A percentile compares a stretch with the other conserved stretches of the same genome.
Evolutionary conservation across 2,797 vertebrate genomes (phyloP).

Genomic region (Rhincodon typus): DNA sequence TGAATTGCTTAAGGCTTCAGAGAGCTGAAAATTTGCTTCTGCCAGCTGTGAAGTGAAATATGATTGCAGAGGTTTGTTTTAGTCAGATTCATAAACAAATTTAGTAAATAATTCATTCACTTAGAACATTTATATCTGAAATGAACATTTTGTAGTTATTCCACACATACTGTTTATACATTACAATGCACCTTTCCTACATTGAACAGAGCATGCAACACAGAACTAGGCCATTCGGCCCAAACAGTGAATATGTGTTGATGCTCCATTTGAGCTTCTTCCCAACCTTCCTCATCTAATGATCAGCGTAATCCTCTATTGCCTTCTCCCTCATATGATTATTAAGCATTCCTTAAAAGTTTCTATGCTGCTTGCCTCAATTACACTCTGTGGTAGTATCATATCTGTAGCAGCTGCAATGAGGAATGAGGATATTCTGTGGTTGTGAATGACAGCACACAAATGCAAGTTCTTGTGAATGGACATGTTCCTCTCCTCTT

Average conservation of each 20-base stretch:
- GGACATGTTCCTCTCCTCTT: not conserved
- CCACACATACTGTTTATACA: not conserved
- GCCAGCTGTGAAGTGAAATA: not conserved
- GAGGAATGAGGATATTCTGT: too few relatives aligned
- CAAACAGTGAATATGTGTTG: too few relatives aligned
- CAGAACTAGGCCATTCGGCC: not conserved
- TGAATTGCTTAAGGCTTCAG: not conserved
- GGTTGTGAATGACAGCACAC: too few relatives aligned
- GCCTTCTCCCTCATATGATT: too few relatives aligned
- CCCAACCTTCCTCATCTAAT: not conserved
- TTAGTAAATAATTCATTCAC: too few relatives aligned
- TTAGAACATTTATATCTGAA: too few relatives aligned
- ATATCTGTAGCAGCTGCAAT: too few relatives aligned
- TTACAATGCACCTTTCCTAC: too few relatives aligned
- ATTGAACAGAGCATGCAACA: not conserved
- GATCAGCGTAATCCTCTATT: too few relatives aligned
- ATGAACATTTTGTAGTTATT: not conserved
- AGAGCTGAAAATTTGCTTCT: not conserved
- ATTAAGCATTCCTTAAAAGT: too few relatives aligned
- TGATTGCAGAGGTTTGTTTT: not conserved
- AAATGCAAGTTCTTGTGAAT: not conserved
- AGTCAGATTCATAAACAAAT: not conserved
- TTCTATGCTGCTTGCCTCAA: too few relatives aligned
- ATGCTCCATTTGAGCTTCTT: not conserved
- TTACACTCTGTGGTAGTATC: too few relatives aligned